Evolutionary conservation across 2,113 vertebrate genomes (phyloP).

Genomic region (Sturnira hondurensis): DNA sequence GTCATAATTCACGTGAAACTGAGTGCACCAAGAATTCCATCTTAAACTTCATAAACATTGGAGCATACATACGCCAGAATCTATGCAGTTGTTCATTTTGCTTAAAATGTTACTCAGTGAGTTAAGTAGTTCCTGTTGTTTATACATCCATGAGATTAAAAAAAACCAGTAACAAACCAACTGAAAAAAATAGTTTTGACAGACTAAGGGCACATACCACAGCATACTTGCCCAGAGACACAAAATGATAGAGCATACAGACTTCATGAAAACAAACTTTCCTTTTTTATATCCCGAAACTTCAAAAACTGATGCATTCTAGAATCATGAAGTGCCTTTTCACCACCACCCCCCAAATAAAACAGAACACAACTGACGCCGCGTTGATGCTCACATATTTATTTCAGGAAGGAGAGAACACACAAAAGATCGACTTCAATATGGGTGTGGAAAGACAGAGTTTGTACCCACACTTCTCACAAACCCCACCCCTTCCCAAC

Average conservation of each 20-base stretch:
- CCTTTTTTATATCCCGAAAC: slow-evolving; percentile 51
- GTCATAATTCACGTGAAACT: slow-evolving; percentile 29
- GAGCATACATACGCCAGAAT: background rate
- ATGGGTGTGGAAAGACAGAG: slow-evolving; percentile 6
- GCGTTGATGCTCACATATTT: slow-evolving; percentile 36
- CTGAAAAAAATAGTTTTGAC: slow-evolving; percentile 28
- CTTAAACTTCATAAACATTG: slow-evolving; percentile 9
- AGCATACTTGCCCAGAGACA: slow-evolving; percentile 48
- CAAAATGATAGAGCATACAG: slow-evolving; percentile 51
- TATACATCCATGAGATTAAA: slow-evolving; percentile 40
- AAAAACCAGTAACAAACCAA: slow-evolving; percentile 68
- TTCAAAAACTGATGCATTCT: slow-evolving; percentile 57
- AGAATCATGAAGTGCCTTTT: slow-evolving; percentile 58
- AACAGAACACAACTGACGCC: slow-evolving; percentile 13
- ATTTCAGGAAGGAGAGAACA: slow-evolving; percentile 33
- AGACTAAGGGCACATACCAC: slow-evolving; percentile 9
- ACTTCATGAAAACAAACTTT: slow-evolving; percentile 57
- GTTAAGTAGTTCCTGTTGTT: slow-evolving; percentile 70
- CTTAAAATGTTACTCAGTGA: slow-evolving; percentile 46
- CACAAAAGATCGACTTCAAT: slow-evolving; percentile 58
- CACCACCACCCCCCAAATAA: background rate
- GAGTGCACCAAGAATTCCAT: background rate
- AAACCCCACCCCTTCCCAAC: slow-evolving; percentile 27
- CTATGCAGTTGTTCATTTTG: slow-evolving; percentile 1
- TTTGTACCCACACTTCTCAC: slow-evolving; percentile 25